phyloP scores from a whole-genome alignment of 1,140 invertebrate genomes.

The Magallana angulata region DNA sequence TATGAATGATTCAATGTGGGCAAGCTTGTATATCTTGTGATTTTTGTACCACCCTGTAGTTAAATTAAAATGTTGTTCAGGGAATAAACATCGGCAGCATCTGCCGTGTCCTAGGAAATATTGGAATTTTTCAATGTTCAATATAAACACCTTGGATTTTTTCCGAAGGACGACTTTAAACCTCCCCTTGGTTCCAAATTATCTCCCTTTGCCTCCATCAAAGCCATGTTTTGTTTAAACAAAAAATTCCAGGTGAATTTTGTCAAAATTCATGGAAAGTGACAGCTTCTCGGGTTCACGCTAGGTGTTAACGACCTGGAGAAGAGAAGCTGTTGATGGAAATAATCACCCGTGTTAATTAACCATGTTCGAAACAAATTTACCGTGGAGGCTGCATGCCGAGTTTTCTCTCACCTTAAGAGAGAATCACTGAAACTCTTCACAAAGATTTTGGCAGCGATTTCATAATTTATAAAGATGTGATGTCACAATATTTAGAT shows the following conservation, averaged over 20 bases:
- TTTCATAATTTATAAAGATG: background rate
- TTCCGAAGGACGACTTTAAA: background rate
- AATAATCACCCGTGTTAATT: conserved; percentile 11
- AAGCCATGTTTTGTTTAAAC: background rate
- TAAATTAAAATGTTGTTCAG: background rate
- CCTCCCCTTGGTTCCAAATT: background rate
- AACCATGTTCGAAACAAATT: background rate
- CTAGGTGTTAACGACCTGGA: conserved; percentile 17
- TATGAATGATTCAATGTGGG: no score
- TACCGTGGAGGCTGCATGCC: background rate
- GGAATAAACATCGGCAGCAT: background rate
- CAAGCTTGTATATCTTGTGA: no score
- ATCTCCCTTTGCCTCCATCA: background rate
- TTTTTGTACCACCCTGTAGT: conserved; percentile 21
- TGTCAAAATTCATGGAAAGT: background rate
- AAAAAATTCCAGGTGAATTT: conserved; percentile 3
- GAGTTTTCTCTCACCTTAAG: background rate
- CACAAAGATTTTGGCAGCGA: background rate
- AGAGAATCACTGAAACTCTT: background rate
- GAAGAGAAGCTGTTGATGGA: background rate
- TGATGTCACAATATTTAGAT: background rate
- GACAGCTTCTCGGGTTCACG: background rate
- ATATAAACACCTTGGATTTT: background rate
- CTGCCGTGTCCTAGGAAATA: background rate
- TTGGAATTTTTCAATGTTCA: background rate